Evolutionary conservation across 37 sponge, comb jelly and placozoan species (phyloP), one percentile per base, ranked within the genome.

Genomic region (Beroe ovata): DNA sequence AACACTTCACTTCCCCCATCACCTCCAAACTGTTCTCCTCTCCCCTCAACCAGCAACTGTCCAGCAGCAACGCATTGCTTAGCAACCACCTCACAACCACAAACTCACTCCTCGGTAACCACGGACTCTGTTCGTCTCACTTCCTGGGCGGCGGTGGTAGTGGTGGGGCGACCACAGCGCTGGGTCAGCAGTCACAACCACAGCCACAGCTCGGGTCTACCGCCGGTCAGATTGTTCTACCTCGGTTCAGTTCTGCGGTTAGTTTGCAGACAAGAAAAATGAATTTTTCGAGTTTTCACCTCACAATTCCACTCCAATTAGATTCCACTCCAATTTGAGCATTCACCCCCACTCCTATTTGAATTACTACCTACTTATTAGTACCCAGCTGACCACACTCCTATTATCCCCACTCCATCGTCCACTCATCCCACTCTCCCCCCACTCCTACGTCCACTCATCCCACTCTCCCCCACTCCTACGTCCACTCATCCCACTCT

Each of bases 51-150:
- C 11, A 66, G 32, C 69, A 66, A 30, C 69, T 66, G 14, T 32
- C 35, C 19, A 66, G 16, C 69, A 66, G 32, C 36, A 66, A 26
- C 35, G 30, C 69, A 18, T 30, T 66, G 32, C 69, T 66, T 66
- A 66, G 36, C 69, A 66, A 66, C 69, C 69, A 66, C 29, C 69
- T 66, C 1, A 66, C 69, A 66, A 66, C 69, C 36, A 66, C 69
- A 4, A 66, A 66, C 69, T 11, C 69, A 18, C 35, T 66, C 35
- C 69, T 66, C 36, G 69, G 69, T 1, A 66, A 66, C 35, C 69
- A 66, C 69, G 54, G 54, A 47, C 36, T 66, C 16, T 66, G 32
- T 66, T 32, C 69, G 36, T 66, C 69, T 14, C 69, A 66, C 35
- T 66, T 66, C 36, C 69, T 66, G 16, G 36, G 69, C 3, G 30